Evolutionary conservation across 2,797 vertebrate species (phyloP).

Genomic region (Enteromius afrohamiltoni): DNA sequence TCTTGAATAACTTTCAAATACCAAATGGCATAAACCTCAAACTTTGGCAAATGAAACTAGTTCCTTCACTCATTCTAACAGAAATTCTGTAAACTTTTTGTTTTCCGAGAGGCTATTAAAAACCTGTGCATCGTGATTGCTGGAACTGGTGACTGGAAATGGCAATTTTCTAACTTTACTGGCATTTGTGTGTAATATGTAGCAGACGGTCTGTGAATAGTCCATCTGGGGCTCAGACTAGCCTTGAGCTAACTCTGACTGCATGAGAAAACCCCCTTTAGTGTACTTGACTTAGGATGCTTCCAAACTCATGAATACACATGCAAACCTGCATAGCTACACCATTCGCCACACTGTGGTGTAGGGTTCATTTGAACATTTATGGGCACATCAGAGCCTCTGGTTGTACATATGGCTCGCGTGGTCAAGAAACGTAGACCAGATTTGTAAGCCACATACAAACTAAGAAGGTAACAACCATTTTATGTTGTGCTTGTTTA

Average conservation of each 20-base stretch:
- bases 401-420: background rate
- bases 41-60: background rate
- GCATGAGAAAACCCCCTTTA: conserved; percentile 14
- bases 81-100: background rate
- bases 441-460: conserved; percentile 1
- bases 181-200: conserved; percentile 6
- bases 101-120: background rate
- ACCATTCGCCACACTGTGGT: background rate
- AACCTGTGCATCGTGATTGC: background rate
- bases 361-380: background rate
- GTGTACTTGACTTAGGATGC: background rate
- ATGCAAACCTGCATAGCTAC: conserved; percentile 13
- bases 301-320: conserved; percentile 17
- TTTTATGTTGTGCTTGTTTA: background rate
- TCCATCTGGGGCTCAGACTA: conserved; percentile 24
- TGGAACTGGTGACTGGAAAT: background rate
- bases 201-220: background rate
- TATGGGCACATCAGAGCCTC: background rate
- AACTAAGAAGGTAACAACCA: background rate
- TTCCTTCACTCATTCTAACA: background rate
- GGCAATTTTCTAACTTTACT: background rate
- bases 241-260: conserved; percentile 15
- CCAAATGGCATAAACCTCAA: background rate
- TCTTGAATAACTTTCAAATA: background rate
- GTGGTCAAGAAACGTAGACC: background rate